phyloP scores from a whole-genome alignment of 2,113 vertebrate species.

The Tympanuchus pallidicinctus region DNA sequence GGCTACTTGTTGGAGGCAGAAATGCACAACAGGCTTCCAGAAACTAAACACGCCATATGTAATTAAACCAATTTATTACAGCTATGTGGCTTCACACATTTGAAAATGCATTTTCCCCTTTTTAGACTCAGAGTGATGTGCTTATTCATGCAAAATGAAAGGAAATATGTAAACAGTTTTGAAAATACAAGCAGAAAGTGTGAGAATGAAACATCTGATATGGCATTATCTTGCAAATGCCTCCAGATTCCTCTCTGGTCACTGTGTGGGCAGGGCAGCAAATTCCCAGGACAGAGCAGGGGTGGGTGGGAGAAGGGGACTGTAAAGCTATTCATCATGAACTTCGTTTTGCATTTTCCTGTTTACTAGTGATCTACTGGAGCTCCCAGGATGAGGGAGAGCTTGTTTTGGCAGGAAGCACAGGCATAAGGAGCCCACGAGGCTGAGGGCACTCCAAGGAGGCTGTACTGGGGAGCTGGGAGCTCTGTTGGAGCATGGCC shows the following conservation, averaged over 20 bases:
- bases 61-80: conserved; percentile 54
- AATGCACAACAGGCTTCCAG: not conserved
- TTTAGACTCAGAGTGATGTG: not conserved
- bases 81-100: not conserved
- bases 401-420: fast-evolving
- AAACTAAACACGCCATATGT: not conserved
- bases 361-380: not conserved
- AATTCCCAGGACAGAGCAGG: conserved; percentile 32
- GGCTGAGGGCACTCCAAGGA: fast-evolving
- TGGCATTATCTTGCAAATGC: conserved; percentile 44
- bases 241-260: conserved; percentile 55
- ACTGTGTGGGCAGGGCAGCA: conserved; percentile 54
- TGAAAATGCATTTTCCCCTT: conserved; percentile 1
- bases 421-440: fast-evolving
- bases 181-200: conserved; percentile 3
- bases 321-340: conserved; percentile 40
- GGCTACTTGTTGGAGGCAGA: not conserved
- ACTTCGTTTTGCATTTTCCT: not conserved
- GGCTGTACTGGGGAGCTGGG: fast-evolving
- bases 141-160: conserved; percentile 29
- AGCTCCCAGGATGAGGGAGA: not conserved
- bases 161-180: not conserved
- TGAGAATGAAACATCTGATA: conserved; percentile 27
- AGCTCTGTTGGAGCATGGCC: fast-evolving
- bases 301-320: not conserved